Percentiles rank a stretch among this genome's conserved stretches.
Evolutionary conservation across 2,888 invertebrate species (phyloP).

Genomic region (Biston betularia): DNA sequence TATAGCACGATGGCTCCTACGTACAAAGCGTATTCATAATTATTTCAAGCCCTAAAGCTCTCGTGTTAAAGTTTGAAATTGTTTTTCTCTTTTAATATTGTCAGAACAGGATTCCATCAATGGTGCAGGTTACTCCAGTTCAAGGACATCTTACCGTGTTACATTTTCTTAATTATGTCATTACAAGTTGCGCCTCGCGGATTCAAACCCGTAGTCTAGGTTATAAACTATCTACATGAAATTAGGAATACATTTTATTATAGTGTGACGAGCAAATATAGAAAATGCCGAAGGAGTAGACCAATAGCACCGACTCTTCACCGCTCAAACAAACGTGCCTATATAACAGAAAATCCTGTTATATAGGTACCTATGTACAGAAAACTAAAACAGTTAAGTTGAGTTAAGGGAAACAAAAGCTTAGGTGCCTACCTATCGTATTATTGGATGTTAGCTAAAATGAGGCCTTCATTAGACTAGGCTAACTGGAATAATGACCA

Average conservation of each 20-base stretch:
- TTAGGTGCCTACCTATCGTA: neutral
- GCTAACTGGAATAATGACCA: neutral
- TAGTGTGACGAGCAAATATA: neutral
- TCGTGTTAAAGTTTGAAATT: slow-evolving; percentile 22
- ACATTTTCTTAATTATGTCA: slow-evolving; percentile 48
- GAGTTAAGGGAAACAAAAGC: neutral
- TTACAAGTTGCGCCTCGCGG: neutral
- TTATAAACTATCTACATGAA: too few species aligned
- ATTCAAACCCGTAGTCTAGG: too few species aligned
- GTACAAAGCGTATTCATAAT: slow-evolving; percentile 6
- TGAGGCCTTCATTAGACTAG: neutral
- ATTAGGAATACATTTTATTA: too few species aligned
- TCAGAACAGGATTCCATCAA: slow-evolving; percentile 43
- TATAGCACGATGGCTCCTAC: too few species aligned
- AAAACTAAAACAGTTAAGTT: too few species aligned
- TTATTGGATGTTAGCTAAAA: neutral
- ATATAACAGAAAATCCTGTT: too few species aligned
- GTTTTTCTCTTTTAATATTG: slow-evolving; percentile 2
- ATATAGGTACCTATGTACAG: too few species aligned
- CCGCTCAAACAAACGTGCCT: too few species aligned
- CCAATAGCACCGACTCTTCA: too few species aligned
- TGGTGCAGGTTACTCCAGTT: slow-evolving; percentile 64
- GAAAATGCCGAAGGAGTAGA: too few species aligned
- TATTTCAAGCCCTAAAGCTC: slow-evolving; percentile 12
- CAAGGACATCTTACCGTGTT: slow-evolving; percentile 70